Percentiles rank a stretch among this genome's conserved stretches.
Evolutionary conservation across 2,113 vertebrate genomes (phyloP).

Genomic region (Rhinolophus ferrumequinum): DNA sequence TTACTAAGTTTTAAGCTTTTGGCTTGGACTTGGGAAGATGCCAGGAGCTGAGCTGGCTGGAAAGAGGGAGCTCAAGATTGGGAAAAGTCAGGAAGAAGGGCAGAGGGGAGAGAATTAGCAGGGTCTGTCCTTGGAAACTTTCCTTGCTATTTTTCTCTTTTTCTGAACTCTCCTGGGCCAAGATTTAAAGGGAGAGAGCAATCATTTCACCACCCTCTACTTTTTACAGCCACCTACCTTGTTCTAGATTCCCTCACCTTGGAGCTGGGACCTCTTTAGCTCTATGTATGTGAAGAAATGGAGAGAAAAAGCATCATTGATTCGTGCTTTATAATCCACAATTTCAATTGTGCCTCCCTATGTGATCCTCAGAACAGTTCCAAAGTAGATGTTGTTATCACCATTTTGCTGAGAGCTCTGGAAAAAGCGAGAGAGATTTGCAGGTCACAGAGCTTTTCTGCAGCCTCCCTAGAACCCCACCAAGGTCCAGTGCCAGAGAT

Average conservation of each 20-base stretch:
- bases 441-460: neutral
- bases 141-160: slow-evolving; percentile 52
- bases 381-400: neutral
- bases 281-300: slow-evolving; percentile 9
- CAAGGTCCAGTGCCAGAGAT: neutral
- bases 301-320: neutral
- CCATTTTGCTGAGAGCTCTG: neutral
- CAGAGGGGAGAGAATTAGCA: slow-evolving; percentile 23
- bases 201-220: neutral
- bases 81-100: slow-evolving; percentile 38
- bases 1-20: slow-evolving; percentile 46
- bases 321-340: slow-evolving; percentile 12
- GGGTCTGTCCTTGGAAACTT: slow-evolving; percentile 48
- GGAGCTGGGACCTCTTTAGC: neutral
- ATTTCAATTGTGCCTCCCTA: neutral
- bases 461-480: neutral
- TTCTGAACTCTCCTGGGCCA: slow-evolving; percentile 16
- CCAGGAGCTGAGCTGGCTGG: slow-evolving; percentile 45
- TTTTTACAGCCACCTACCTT: neutral
- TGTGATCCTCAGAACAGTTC: neutral
- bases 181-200: slow-evolving; percentile 30
- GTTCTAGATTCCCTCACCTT: neutral
- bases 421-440: neutral
- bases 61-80: slow-evolving; percentile 23
- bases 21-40: slow-evolving; percentile 24